Evolutionary conservation across 2,113 vertebrate species (phyloP).

Genomic region (Circaetus cinerascens): DNA sequence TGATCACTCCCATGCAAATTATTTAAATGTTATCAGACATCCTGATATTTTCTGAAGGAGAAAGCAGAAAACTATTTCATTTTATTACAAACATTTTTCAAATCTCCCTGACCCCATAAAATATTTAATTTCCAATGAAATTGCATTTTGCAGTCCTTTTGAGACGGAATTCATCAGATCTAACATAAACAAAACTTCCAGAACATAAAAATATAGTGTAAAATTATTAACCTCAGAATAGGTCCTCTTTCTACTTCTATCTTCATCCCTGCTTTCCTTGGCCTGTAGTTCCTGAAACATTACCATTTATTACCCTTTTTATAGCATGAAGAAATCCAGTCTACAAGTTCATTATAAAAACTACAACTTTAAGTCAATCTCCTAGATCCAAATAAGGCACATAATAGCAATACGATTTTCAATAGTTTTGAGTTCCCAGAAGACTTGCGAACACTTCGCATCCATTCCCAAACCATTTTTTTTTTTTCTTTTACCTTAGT

Average conservation of each 20-base stretch:
- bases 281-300: background rate
- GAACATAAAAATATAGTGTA: background rate
- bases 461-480: background rate
- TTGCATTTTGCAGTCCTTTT: background rate
- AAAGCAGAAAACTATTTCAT: background rate
- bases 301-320: background rate
- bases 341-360: background rate
- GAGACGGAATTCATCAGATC: background rate
- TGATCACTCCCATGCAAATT: background rate
- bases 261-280: background rate
- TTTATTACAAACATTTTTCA: background rate
- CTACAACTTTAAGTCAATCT: background rate
- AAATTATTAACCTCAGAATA: background rate
- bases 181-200: background rate
- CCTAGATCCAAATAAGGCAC: background rate
- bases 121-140: background rate
- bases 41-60: background rate
- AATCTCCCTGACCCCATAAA: background rate
- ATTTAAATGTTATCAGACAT: background rate
- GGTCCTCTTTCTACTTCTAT: background rate
- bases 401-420: background rate
- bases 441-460: background rate
- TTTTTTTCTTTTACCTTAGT: background rate
- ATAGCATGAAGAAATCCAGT: background rate
- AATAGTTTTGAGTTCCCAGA: background rate